Evolutionary conservation across 2,888 invertebrate genomes (phyloP).

Genomic region (Drosophila robusta): DNA sequence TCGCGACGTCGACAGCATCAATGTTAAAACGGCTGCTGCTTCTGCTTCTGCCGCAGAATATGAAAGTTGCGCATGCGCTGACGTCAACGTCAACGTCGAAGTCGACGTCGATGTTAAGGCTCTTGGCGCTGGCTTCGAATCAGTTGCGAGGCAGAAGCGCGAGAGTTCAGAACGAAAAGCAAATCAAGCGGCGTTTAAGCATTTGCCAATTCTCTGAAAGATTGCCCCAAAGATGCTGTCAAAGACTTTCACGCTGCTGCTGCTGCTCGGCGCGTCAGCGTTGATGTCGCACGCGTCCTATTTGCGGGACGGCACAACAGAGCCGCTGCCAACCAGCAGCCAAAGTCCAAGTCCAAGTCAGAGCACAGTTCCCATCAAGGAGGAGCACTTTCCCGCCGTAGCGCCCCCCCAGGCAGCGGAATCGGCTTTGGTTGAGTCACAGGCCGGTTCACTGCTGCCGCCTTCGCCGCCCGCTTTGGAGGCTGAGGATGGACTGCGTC

Average conservation of each 20-base stretch:
- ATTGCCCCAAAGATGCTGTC: slow-evolving; percentile 41
- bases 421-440: slow-evolving; percentile 22
- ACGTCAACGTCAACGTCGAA: slow-evolving; percentile 17
- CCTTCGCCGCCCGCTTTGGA: slow-evolving; percentile 40
- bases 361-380: slow-evolving; percentile 28
- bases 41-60: slow-evolving; percentile 55
- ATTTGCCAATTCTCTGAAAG: neutral
- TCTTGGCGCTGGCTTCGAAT: slow-evolving; percentile 36
- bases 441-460: slow-evolving; percentile 44
- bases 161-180: slow-evolving; percentile 71
- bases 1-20: slow-evolving; percentile 5
- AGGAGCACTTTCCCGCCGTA: slow-evolving; percentile 55
- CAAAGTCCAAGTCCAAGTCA: slow-evolving; percentile 1
- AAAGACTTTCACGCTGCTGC: slow-evolving; percentile 54
- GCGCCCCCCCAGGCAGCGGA: slow-evolving; percentile 47
- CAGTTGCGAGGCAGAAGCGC: slow-evolving; percentile 77
- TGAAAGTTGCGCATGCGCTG: slow-evolving; percentile 75
- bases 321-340: slow-evolving; percentile 19
- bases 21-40: slow-evolving; percentile 5
- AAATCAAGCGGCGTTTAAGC: slow-evolving; percentile 23
- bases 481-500: slow-evolving; percentile 52
- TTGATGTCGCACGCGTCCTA: slow-evolving; percentile 21
- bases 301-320: slow-evolving; percentile 27
- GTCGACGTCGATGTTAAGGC: slow-evolving; percentile 49
- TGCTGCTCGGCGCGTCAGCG: slow-evolving; percentile 29